Base-by-base conservation (phyloP, 2,113 vertebrate genomes). In the Polyodon spathula region DNA sequence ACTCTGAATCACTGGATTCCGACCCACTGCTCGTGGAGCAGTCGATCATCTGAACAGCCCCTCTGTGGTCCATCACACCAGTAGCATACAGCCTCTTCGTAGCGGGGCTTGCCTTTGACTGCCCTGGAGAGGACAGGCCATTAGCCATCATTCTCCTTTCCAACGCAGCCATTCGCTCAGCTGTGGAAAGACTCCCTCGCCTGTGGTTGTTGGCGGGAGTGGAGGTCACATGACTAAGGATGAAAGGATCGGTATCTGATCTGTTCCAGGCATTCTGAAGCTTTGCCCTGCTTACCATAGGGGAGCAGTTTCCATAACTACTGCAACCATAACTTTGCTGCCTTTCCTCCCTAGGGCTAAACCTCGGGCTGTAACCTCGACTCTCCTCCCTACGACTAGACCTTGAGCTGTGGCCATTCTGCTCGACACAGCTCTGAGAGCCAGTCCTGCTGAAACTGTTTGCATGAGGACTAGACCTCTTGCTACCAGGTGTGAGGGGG, bases 1-100 rank as follows among this genome's bases (percentile, higher is more conserved):
- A 78, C 71, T 95, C 93, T 0, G 93, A 96, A 76, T 97, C 93
- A 0, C 92, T 93, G 14, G 93, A 94, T 67, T 96, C 93, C 0
- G 92, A 89, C 2, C 86, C 92, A 2, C 94, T 95, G 68, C 92
- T 92, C 44, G 83, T 88, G 55, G 84, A 88, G 65, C 83, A 84
- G 64, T 96, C 92, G 0, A 84, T 84, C 81, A 91, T 80, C 5
- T 91, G 89, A 48, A 92, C 69, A 0, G 82, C 81, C 1, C 83
- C 81, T 56, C 78, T 63, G 3, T 76, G 87, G 27, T 77, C 73
- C 16, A 60, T 72, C 55, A 62, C 0, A 0, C 72, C 71, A 42
- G 67, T 39, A 59, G 73, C 61, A 54, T 44, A 72, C 16, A 69
- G 74, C 0, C 77, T 81, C 41, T 75, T 85, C 1, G 48, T 0